These are phyloP conservation scores for Microctonus aethiopoides DNA, from an alignment of 2,888 invertebrate genomes.

Conservation along the genomic window DNA sequence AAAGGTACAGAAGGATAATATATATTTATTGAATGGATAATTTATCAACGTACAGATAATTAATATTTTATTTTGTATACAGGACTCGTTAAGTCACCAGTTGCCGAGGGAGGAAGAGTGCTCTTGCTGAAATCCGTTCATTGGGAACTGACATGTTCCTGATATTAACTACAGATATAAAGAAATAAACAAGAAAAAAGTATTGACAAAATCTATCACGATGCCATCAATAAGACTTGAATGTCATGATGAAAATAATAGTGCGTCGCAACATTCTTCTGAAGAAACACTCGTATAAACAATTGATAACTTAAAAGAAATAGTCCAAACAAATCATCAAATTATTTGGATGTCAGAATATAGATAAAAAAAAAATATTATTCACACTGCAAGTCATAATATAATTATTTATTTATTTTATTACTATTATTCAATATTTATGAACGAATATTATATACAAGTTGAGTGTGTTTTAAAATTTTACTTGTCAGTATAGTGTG, in stretches of 20 bases:
- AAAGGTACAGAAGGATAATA: no score
- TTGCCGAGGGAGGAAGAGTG: slow-evolving; percentile 60
- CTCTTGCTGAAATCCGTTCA: slow-evolving; percentile 60
- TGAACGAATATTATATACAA: no score
- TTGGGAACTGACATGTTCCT: slow-evolving; percentile 55
- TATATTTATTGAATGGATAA: no score
- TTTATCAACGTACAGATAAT: no score
- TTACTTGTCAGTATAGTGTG: no score
- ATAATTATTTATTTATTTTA: background rate
- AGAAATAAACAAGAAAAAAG: slow-evolving; percentile 21
- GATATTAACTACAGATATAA: slow-evolving; percentile 20
- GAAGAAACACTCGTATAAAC: slow-evolving; percentile 58
- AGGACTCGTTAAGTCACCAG: slow-evolving; percentile 57
- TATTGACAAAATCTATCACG: slow-evolving; percentile 51
- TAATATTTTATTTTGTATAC: no score
- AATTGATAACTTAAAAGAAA: slow-evolving; percentile 10
- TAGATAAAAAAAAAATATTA: background rate
- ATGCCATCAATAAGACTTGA: slow-evolving; percentile 47
- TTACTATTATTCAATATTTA: background rate
- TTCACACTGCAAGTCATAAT: background rate
- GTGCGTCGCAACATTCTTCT: slow-evolving; percentile 44
- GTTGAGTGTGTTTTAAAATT: background rate
- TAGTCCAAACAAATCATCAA: background rate
- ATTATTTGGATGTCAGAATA: no score
- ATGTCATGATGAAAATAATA: slow-evolving; percentile 38